phyloP scores from a whole-genome alignment of 2,113 vertebrate genomes.

The Ptyas mucosa region DNA sequence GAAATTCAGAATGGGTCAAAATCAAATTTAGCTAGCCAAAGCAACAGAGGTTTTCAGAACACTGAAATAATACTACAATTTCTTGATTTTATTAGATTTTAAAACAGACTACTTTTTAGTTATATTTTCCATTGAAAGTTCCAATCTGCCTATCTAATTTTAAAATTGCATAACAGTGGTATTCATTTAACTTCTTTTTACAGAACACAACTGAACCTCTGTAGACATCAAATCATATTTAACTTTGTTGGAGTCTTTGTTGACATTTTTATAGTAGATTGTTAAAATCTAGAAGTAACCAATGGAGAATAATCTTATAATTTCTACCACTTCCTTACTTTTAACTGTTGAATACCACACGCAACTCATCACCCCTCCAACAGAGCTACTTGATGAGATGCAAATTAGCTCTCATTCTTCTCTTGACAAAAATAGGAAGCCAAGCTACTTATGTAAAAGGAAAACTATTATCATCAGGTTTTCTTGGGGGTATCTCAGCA shows the following conservation, averaged over 20 bases:
- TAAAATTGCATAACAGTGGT: background rate
- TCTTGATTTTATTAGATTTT: background rate
- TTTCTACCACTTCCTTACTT: background rate
- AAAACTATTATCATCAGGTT: background rate
- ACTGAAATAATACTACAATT: background rate
- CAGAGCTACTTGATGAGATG: background rate
- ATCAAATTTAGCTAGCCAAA: background rate
- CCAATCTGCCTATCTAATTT: background rate
- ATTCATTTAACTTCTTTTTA: background rate
- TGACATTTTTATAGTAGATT: background rate
- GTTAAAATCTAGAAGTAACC: background rate
- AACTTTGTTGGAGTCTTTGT: background rate
- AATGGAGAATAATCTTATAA: background rate
- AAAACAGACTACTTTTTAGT: background rate
- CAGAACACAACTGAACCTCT: background rate
- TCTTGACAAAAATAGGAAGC: background rate
- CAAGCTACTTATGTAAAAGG: conserved; percentile 12
- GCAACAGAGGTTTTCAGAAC: background rate
- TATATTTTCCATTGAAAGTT: background rate
- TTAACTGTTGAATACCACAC: background rate
- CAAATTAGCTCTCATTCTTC: background rate
- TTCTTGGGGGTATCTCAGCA: background rate
- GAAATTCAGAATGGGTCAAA: background rate
- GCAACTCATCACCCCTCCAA: background rate
- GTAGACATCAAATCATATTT: background rate